A percentile compares a stretch with the other conserved stretches of the same genome.
Evolutionary conservation across 2,113 vertebrate genomes (phyloP).

Genomic region (Megatriorchis doriae): DNA sequence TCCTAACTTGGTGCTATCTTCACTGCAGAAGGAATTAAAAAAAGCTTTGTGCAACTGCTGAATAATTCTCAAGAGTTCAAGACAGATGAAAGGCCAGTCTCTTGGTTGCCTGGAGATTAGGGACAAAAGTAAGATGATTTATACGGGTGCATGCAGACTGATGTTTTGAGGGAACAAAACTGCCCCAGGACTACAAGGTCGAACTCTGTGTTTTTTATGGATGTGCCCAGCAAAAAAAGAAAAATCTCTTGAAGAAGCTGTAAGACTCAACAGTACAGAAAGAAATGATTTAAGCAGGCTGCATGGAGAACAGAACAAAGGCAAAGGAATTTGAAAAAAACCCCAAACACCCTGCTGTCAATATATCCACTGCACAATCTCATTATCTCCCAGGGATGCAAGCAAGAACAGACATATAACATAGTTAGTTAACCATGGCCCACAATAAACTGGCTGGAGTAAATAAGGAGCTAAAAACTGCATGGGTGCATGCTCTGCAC

Average conservation of each 20-base stretch:
- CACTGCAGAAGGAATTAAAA: neutral
- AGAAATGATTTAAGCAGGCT: neutral
- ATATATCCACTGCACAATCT: neutral
- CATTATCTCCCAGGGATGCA: neutral
- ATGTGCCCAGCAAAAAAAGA: neutral
- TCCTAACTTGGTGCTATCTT: neutral
- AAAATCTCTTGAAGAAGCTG: neutral
- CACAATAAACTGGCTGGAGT: neutral
- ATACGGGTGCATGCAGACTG: neutral
- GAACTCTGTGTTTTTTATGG: neutral
- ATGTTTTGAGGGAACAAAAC: neutral
- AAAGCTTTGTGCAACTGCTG: neutral
- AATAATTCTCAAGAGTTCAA: neutral
- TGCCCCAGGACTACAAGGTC: neutral
- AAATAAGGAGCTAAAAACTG: neutral
- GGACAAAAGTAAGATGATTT: neutral
- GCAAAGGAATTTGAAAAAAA: neutral
- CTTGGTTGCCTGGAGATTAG: neutral
- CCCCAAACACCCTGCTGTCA: neutral
- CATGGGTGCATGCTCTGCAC: neutral
- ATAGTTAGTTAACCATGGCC: neutral
- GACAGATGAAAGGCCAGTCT: neutral
- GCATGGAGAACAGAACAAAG: neutral
- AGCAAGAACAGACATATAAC: neutral
- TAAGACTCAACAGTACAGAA: neutral